These are phyloP conservation scores for Pteria penguin DNA, from an alignment of 2,888 invertebrate species.

Conservation along the genomic window DNA sequence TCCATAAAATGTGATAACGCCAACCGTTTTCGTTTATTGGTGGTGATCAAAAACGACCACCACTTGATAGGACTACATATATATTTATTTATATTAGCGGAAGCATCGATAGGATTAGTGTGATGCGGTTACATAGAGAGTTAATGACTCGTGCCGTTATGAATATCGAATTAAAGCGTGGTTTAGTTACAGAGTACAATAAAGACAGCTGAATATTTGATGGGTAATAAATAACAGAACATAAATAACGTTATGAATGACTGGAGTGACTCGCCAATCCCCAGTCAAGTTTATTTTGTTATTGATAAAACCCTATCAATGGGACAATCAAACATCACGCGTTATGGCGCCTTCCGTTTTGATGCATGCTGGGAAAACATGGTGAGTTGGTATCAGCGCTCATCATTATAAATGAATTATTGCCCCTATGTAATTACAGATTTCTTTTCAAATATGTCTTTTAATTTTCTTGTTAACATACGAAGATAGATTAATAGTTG, in stretches of 20 bases:
- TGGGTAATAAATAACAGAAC: background rate
- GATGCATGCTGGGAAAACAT: background rate
- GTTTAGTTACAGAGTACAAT: background rate
- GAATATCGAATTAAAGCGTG: background rate
- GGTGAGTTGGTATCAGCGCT: background rate
- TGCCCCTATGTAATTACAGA: conserved; percentile 2
- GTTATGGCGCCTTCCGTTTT: background rate
- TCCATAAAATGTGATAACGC: too few species aligned
- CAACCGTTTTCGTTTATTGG: too few species aligned
- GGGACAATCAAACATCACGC: background rate
- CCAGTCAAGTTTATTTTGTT: background rate
- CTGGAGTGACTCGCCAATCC: background rate
- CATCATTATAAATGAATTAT: background rate
- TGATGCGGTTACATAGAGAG: background rate
- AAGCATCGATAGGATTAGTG: too few species aligned
- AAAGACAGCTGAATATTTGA: background rate
- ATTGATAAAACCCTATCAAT: background rate
- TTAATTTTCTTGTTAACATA: conserved; percentile 1
- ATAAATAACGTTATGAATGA: background rate
- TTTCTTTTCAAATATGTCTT: background rate
- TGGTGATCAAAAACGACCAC: too few species aligned
- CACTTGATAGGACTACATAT: too few species aligned
- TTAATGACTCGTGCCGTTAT: background rate
- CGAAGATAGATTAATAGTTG: background rate
- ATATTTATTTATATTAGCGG: too few species aligned